Evolutionary conservation across 2,113 vertebrate species (phyloP), one percentile per base, ranked within the genome.

Genomic region (Malurus melanocephalus): DNA sequence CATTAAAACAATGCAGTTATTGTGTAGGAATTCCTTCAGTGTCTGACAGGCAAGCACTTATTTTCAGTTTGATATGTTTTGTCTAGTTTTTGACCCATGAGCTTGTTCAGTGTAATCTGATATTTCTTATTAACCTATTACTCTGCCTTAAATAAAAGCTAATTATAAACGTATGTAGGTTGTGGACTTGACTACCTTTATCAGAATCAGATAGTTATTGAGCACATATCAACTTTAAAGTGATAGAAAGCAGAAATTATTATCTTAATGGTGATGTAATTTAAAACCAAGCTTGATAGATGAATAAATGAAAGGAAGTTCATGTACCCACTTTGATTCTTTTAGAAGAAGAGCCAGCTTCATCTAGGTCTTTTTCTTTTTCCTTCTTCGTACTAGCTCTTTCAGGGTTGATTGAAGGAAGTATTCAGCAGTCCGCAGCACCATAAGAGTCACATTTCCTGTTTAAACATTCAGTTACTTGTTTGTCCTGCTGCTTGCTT

Each of bases 101-200:
- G 78, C 85, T 95, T 87, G 87, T 96, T 91, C 83, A 80, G 62
- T 88, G 94, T 96, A 96, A 97, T 93, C 43, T 92, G 94, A 96
- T 96, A 94, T 94, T 94, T 94, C 73, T 96, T 93, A 96, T 95
- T 96, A 94, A 96, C 71, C 62, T 96, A 87, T 87, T 94, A 95
- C 81, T 96, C 61, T 71, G 60, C 77, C 87, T 94, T 95, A 76
- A 86, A 93, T 92, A 92, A 81, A 69, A 87, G 67, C 71, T 95
- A 92, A 97, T 93, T 92, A 93, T 93, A 96, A 97, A 90, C 85
- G 52, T 94, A 90, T 96, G 86, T 69, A 91, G 90, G 51, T 80
- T 92, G 51, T 85, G 88, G 88, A 90, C 90, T 94, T 91, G 65
- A 85, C 78, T 92, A 66, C 87, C 72, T 95, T 96, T 96, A 95